A percentile compares a stretch with the other conserved stretches of the same genome.
phyloP scores from a whole-genome alignment of 2,113 vertebrate species.

The Istiophorus platypterus region DNA sequence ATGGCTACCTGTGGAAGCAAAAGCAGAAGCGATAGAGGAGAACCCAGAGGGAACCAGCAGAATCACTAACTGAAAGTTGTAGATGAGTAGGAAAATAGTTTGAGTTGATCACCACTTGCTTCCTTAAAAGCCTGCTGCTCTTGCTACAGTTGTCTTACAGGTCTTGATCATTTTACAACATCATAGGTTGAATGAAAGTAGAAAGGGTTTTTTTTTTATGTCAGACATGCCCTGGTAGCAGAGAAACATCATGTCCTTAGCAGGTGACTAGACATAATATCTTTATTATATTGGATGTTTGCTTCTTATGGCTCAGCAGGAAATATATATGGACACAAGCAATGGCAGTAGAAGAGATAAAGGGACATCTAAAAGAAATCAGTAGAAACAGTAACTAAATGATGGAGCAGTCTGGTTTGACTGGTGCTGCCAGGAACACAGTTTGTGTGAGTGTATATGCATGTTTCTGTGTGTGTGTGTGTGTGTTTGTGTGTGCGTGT shows the following conservation, averaged over 20 bases:
- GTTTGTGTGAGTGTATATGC: slow-evolving; percentile 52
- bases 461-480: slow-evolving; percentile 37
- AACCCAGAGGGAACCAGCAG: slow-evolving; percentile 30
- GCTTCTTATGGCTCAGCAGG: slow-evolving; percentile 3
- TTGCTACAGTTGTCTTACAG: slow-evolving; percentile 4
- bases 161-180: slow-evolving; percentile 9
- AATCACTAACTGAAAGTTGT: slow-evolving; percentile 45
- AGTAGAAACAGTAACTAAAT: slow-evolving; percentile 37
- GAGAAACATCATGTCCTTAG: not conserved
- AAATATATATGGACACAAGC: slow-evolving; percentile 30
- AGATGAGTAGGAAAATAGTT: not conserved
- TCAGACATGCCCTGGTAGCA: not conserved
- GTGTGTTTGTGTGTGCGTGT: slow-evolving; percentile 38
- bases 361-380: slow-evolving; percentile 23
- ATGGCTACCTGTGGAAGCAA: slow-evolving; percentile 6
- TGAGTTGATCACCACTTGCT: not conserved
- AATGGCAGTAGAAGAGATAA: slow-evolving; percentile 12
- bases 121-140: slow-evolving; percentile 8
- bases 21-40: slow-evolving; percentile 10
- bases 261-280: slow-evolving; percentile 2
- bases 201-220: not conserved
- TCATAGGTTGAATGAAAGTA: slow-evolving; percentile 11
- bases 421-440: slow-evolving; percentile 77
- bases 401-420: slow-evolving; percentile 52
- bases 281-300: not conserved